Base-by-base conservation (phyloP, 2,797 vertebrate genomes). In the Leuciscus waleckii region DNA sequence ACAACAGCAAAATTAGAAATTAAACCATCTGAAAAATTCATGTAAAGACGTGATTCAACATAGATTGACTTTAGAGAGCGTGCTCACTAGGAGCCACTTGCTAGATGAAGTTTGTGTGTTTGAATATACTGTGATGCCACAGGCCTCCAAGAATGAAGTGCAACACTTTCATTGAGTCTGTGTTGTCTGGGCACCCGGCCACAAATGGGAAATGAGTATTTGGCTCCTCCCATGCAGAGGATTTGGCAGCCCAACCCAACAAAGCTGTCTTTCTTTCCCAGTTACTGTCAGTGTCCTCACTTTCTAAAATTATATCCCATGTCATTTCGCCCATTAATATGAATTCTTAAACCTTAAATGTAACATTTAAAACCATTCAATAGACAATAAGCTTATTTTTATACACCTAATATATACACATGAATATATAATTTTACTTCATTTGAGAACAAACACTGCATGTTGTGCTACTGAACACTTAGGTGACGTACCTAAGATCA, bases 151-250 rank as follows among this genome's bases (percentile, higher is more conserved):
- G 32, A 35, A 19, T n/a, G 19, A 63, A 46, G 13, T 23, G 69
- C 75, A 81, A 69, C 32, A 76, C 43, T 51, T 76, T 65, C 11
- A 39, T 26, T 19, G 3, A 75, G 32, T 76, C 58, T 74, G 54
- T 61, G n/a, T n/a, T 82, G 70, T 61, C 70, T 75, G 70, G 58
- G 71, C 81, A 76, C 32, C 14, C 6, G 0, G 58, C 71, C 71
- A 76, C 17, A 51, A 75, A 51, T 0, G 21, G 32, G 43, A 76
- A 83, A 39, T 39, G 5, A 67, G 46, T 13, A 2, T 67, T 83
- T 39, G 61, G 32, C 61, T 76, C 71, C 58, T 23, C 82, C 61
- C 61, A 83, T 39, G 61, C 71, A 76, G 71, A 51, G 32, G 41
- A 83, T 54, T 79, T 65, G 35, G 56, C 43, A 67, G 81, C 16